Evolutionary conservation across 1,140 invertebrate species (phyloP), one percentile per base, ranked within the genome.

Genomic region (Leptoteleia sp.): DNA sequence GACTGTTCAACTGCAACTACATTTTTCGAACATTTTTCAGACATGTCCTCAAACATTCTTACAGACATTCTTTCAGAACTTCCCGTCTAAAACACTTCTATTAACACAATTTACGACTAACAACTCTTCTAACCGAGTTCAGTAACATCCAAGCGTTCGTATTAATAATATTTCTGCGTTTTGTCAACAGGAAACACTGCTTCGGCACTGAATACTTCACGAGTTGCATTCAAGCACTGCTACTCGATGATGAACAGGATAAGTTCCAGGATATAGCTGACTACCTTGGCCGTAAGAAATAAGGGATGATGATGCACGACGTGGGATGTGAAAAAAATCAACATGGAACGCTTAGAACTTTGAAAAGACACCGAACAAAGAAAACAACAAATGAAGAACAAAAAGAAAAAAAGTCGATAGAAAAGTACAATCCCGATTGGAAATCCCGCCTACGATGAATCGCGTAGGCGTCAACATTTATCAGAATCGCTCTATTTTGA

Each of bases 161-260:
- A 33, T 19, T 61, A 61, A 61, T 13, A 25, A 15, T 35, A 5
- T 33, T 38, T 1, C 17, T n/a, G 4, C 62, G 13, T n/a, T 76
- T 48, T 76, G 50, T 70, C 81, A 83, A 72, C 85, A 92, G 91
- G 86, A 89, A 91, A 80, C 87, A 91, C 68, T 93, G 92, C 88
- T 93, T 92, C 85, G 90, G 88, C 70, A 92, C 89, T 84, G 84
- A 88, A 81, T 93, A 92, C 85, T 94, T 94, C 84, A 91, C 91
- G 76, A 90, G 91, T 81, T 93, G 93, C 82, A 87, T 92, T 79
- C 89, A 92, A 84, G 91, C 91, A 47, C 85, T 94, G 76, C 85
- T 92, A 67, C 85, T 92, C 73, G 88, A 89, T 64, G 91, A 92
- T 76, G 91, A 92, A 81, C 89, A 91, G 81, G 89, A 91, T 77